phyloP scores from a whole-genome alignment of 2,113 vertebrate genomes.

The Psilopogon haemacephalus region DNA sequence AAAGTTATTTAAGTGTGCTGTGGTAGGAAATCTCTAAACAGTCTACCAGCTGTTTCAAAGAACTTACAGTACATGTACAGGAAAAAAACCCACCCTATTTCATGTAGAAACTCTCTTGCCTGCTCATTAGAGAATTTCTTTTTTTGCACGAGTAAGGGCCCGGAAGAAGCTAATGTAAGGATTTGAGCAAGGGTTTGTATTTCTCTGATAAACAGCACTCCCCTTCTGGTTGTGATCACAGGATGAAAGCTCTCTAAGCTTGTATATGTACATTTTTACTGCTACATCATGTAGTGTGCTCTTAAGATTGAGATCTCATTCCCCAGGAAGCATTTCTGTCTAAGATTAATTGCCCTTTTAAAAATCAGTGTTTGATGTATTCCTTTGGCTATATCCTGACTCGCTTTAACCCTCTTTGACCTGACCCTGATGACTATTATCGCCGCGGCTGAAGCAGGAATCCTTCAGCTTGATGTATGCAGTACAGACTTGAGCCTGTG shows the following conservation, averaged over 20 bases:
- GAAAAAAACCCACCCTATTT: not conserved
- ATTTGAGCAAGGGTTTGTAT: constrained; percentile 75
- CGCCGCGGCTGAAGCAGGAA: constrained; percentile 68
- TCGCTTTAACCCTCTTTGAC: constrained; percentile 81
- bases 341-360: constrained; percentile 86
- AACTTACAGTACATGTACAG: not conserved
- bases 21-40: not conserved
- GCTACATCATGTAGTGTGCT: constrained; percentile 78
- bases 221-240: constrained; percentile 82
- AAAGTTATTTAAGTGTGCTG: not conserved
- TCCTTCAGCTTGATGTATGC: constrained; percentile 78
- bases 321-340: constrained; percentile 81
- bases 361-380: constrained; percentile 83
- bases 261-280: constrained; percentile 82
- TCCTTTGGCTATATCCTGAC: constrained; percentile 80
- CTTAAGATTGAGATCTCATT: constrained; percentile 83
- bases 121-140: constrained; percentile 55
- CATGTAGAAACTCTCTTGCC: not conserved
- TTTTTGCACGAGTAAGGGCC: constrained; percentile 30
- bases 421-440: constrained; percentile 79
- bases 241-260: constrained; percentile 79
- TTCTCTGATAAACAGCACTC: constrained; percentile 79
- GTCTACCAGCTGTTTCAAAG: not conserved
- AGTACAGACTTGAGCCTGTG: constrained; percentile 71
- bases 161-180: constrained; percentile 75